These are phyloP conservation scores for Bos taurus DNA, from an alignment of 2,113 vertebrate species.

Conservation along the genomic window DNA sequence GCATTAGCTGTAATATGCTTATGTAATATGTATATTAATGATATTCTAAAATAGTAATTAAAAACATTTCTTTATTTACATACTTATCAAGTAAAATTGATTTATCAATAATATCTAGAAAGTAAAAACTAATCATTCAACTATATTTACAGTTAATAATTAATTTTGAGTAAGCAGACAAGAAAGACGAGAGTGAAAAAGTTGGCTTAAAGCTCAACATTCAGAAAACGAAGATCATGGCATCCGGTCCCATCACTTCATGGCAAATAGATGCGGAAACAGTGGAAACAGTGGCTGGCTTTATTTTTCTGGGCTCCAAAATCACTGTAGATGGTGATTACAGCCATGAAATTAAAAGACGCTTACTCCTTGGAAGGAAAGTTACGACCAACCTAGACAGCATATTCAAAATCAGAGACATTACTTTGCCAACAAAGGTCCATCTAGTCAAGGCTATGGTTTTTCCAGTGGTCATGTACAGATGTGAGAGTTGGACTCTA, in stretches of 20 bases:
- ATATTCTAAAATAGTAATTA: slow-evolving; percentile 3
- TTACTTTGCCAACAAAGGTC: not conserved
- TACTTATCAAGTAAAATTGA: slow-evolving; percentile 30
- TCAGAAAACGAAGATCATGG: not conserved
- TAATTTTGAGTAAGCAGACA: slow-evolving; percentile 17
- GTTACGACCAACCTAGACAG: not conserved
- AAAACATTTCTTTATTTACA: slow-evolving; percentile 6
- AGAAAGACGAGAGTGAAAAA: not conserved
- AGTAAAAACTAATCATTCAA: slow-evolving; percentile 33
- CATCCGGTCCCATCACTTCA: not conserved
- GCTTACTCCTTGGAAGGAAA: not conserved
- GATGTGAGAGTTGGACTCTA: not conserved
- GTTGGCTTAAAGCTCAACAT: not conserved
- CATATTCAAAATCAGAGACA: not conserved
- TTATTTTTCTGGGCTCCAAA: not conserved
- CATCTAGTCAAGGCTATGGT: not conserved
- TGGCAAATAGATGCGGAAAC: not conserved
- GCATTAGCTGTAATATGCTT: not conserved
- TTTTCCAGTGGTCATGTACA: not conserved
- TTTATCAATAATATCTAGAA: not conserved
- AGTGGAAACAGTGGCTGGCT: not conserved
- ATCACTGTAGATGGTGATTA: not conserved
- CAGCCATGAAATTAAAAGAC: not conserved
- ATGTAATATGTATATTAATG: not conserved
- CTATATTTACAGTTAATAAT: slow-evolving; percentile 38